A percentile compares a stretch with the other conserved stretches of the same genome.
Evolutionary conservation across 2,888 invertebrate genomes (phyloP).

Genomic region (Drosophila cognata): DNA sequence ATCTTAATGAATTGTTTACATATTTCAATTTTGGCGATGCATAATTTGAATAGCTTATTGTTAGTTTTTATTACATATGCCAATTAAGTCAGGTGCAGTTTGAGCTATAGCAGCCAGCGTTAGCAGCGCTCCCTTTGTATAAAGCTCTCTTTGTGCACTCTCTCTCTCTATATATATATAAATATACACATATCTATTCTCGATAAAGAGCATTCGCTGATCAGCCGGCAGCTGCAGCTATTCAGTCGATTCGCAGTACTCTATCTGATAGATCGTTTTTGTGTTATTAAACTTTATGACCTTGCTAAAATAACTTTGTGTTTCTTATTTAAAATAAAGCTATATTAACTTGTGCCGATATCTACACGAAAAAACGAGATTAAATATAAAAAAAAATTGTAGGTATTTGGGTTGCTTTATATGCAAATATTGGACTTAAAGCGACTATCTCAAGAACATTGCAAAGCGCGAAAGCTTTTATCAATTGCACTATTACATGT

Average conservation of each 20-base stretch:
- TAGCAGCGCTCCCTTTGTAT: neutral
- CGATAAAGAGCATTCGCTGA: neutral
- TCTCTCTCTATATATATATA: neutral
- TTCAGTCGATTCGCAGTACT: neutral
- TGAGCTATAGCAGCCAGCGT: neutral
- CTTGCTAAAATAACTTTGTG: neutral
- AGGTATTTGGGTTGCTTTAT: neutral
- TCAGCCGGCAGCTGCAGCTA: neutral
- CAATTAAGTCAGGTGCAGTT: neutral
- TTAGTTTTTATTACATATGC: neutral
- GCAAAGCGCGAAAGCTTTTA: slow-evolving; percentile 32
- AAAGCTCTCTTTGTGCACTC: neutral
- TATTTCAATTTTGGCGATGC: neutral
- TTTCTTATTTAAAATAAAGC: neutral
- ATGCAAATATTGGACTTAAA: neutral
- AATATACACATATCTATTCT: neutral
- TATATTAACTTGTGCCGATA: neutral
- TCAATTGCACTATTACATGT: neutral
- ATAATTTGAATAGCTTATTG: neutral
- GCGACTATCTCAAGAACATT: neutral
- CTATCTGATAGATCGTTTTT: neutral
- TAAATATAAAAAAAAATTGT: neutral
- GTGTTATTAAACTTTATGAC: neutral
- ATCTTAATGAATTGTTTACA: neutral
- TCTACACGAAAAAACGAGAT: neutral